Base-by-base conservation (phyloP, 53 echinoderm and acorn worm species). In the Astropecten irregularis region DNA sequence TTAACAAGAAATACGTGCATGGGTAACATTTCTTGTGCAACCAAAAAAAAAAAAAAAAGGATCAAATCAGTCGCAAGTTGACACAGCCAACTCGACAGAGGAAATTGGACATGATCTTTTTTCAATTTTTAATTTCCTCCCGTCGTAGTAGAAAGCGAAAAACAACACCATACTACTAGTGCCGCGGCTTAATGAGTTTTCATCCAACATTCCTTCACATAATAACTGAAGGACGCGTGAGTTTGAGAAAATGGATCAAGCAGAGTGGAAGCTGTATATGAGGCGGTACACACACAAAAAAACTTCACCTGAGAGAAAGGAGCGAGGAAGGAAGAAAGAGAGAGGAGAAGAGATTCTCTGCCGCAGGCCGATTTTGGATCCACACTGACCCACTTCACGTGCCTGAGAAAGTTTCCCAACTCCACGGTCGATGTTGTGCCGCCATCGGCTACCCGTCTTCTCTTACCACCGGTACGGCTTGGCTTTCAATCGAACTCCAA, bases 341-440 rank as follows among this genome's bases (percentile, higher is more conserved):
- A 42, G n/a, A n/a, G n/a, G n/a, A n/a, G n/a, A 42, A 42, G 11
- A 42, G 11, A 42, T 8, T 42, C 42, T 42, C 6, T 11, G 42
- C 42, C 42, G 6, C 6, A 42, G 79, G 30, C 47, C 79, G 79
- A 61, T 61, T 79, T 79, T 48, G 61, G 79, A 79, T 79, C 79
- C 33, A 18, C 32, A 40, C 47, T 62, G 79, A 27, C 62, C 79
- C 79, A 79, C 79, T 79, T 62, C 79, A 79, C 79, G 32, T 40
- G 63, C 74, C 79, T 60, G n/a, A 30, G 79, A 79, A 79, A 79
- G 79, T 79, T 79, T 60, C 79, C 79, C 79, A 79, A 79, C 79
- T 79, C 61, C n/a, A 2, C 63, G 79, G 79, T 79, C 79, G 79
- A 79, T 79, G 79, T 79, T 79, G 44, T 79, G 79, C 48, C 32